These are phyloP conservation scores for Didymodactylos carnosus DNA, from an alignment of 2,888 invertebrate species.

Conservation along the genomic window DNA sequence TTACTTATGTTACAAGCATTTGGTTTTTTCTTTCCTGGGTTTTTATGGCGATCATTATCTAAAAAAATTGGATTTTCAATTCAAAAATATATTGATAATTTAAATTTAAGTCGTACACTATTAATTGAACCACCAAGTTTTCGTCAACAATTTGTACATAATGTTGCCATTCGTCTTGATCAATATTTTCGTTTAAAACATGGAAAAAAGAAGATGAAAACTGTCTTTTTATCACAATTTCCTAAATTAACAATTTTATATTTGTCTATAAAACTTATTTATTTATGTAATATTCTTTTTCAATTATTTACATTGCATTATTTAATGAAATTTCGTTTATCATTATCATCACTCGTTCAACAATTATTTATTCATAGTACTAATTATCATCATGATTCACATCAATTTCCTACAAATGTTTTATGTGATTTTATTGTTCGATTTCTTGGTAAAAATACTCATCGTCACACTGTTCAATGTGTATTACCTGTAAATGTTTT, in stretches of 20 bases:
- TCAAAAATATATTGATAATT: not conserved
- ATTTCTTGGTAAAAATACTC: conserved; percentile 9
- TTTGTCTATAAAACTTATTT: conserved; percentile 3
- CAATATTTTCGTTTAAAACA: not conserved
- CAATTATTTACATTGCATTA: conserved; percentile 7
- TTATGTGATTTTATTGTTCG: conserved; percentile 14
- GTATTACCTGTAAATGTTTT: conserved; percentile 13
- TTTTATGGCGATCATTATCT: not conserved
- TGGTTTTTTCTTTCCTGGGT: not conserved
- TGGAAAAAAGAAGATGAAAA: not conserved
- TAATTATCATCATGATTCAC: not conserved
- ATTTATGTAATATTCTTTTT: conserved; percentile 3
- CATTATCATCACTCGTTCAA: not conserved
- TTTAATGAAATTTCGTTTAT: conserved; percentile 5
- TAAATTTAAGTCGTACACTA: not conserved
- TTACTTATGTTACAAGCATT: conserved; percentile 5
- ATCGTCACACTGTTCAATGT: conserved; percentile 12
- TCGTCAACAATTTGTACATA: not conserved
- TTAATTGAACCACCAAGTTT: not conserved
- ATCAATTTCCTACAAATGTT: conserved; percentile 9
- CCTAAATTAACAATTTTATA: conserved; percentile 1
- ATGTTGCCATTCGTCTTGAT: not conserved
- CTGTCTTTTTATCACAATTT: too few species aligned
- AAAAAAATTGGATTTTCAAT: not conserved
- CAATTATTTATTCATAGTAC: not conserved